Evolutionary conservation across 2,888 invertebrate genomes (phyloP).

Genomic region (Temnothorax ravouxi): DNA sequence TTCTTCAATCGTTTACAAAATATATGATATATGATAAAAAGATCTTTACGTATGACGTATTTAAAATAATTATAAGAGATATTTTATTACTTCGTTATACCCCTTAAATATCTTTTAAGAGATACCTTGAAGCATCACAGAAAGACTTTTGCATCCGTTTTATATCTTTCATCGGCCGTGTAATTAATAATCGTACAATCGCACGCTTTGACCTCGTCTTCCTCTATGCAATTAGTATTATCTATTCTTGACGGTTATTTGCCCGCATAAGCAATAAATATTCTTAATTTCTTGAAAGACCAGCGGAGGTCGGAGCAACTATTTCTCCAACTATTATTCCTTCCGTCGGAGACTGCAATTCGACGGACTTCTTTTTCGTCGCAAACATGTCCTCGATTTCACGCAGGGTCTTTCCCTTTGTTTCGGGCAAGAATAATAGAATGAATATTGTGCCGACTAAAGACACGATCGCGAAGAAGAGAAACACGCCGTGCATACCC

Average conservation of each 20-base stretch:
- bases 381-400: conserved; percentile 87
- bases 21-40: not conserved
- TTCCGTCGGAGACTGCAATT: not conserved
- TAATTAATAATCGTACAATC: not conserved
- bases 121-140: not conserved
- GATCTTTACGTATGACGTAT: not conserved
- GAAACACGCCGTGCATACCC: conserved; percentile 87
- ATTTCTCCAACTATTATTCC: conserved; percentile 39
- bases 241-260: not conserved
- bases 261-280: conserved; percentile 5
- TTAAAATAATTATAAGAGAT: not conserved
- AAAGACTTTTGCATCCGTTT: not conserved
- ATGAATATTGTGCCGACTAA: conserved; percentile 87
- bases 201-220: not conserved
- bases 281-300: not conserved
- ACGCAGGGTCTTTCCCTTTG: conserved; percentile 87
- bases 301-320: conserved; percentile 12
- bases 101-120: not conserved
- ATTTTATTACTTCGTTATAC: not conserved
- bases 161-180: not conserved
- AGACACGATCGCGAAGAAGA: conserved; percentile 87
- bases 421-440: conserved; percentile 87
- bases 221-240: not conserved
- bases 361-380: conserved; percentile 65
- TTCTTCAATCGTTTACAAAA: not conserved